Conservation (phyloP, 64 coral and sea anemone species). For the Montipora sp. region DNA sequence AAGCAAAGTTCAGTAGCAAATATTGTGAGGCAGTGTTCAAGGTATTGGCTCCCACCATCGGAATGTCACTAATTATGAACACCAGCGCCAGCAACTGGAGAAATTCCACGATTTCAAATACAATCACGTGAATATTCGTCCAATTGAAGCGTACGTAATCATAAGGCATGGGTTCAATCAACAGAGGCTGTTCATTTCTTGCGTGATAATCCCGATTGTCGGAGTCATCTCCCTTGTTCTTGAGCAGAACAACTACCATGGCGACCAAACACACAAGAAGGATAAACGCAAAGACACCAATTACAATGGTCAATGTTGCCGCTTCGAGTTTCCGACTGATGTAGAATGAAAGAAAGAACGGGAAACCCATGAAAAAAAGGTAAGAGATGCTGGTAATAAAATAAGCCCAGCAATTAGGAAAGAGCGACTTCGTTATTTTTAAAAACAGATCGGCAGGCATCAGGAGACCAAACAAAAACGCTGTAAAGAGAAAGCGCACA, state of each 20-base stretch:
- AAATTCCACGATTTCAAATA: slow-evolving; percentile 95
- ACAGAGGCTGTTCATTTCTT: neutral
- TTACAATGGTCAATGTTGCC: slow-evolving; percentile 55
- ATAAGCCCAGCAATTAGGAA: slow-evolving; percentile 49
- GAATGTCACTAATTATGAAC: slow-evolving; percentile 71
- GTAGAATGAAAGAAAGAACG: slow-evolving; percentile 83
- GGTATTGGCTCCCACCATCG: slow-evolving; percentile 71
- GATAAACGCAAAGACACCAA: slow-evolving; percentile 73
- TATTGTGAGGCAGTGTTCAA: slow-evolving; percentile 78
- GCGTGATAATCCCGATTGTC: slow-evolving; percentile 5
- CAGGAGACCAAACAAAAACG: slow-evolving; percentile 87
- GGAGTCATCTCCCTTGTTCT: neutral
- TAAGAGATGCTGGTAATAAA: slow-evolving; percentile 76
- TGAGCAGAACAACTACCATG: slow-evolving; percentile 67
- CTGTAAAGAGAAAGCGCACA: slow-evolving; percentile 85
- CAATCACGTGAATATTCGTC: slow-evolving; percentile 83
- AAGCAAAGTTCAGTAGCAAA: slow-evolving; percentile 86
- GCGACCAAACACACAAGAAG: slow-evolving; percentile 64
- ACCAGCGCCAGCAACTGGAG: slow-evolving; percentile 91
- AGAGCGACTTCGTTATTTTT: slow-evolving; percentile 77
- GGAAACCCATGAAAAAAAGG: slow-evolving; percentile 79
- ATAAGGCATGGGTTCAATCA: slow-evolving; percentile 75
- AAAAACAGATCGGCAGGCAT: slow-evolving; percentile 95
- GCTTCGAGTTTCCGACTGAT: slow-evolving; percentile 38
- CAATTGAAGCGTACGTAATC: slow-evolving; percentile 98